Base-by-base conservation (phyloP, 2,888 invertebrate species). In the Zeuzera pyrina region DNA sequence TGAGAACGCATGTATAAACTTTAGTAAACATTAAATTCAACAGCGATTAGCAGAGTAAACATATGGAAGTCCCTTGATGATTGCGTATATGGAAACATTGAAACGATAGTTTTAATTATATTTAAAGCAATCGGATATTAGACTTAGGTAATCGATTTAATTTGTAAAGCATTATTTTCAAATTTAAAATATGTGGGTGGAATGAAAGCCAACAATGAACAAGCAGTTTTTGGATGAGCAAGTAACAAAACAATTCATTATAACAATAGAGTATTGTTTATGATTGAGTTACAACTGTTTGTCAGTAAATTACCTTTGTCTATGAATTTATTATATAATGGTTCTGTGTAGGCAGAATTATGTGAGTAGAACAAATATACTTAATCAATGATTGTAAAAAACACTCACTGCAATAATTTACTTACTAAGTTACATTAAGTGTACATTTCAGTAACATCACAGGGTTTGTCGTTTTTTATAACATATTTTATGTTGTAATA, bases 191-290 rank as follows among this genome's bases (percentile, higher is more conserved):
- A 66, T 65, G 78, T 78, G 70, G 77, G 74, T 39, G 62, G 66
- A 68, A 68, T 72, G 67, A 66, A 66, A 58, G 59, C 47, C 47
- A 56, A 62, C 65, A 65, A 67, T 78, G 71, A 77, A 55, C 39
- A 34, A 50, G 66, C 71, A 60, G 46, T 65, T 71, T 68, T 53
- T 36, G 52, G 52, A 57, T 63, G 53, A 56, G 61, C 65, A 58
- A 52, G 57, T 60, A 67, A 74, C 67, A 62, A 69, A 73, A 69
- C 69, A 71, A 69, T 66, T 67, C 62, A 68, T 69, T 66, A 60
- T 49, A 60, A 74, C 72, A 77, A 78, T 76, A 57, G 65, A 41
- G 57, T 57, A 79, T 78, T 79, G 79, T 78, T 72, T 70, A 56
- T 66, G 59, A 62, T 66, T 63, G 53, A 57, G 52, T 51, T 46